phyloP scores from a whole-genome alignment of 2,888 invertebrate genomes.

The Mythimna ferrago region DNA sequence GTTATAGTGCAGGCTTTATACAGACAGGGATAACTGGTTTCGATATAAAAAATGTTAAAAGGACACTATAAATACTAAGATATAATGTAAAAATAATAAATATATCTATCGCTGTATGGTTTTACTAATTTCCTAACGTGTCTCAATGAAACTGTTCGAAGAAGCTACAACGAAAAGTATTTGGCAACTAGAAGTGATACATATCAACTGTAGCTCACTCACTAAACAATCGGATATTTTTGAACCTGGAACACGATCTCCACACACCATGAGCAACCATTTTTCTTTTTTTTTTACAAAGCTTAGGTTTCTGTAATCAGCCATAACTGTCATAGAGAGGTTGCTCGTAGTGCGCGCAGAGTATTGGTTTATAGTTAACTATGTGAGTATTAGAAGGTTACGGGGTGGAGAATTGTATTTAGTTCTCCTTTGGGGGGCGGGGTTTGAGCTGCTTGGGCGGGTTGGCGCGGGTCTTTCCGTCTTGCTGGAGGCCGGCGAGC shows the following conservation, averaged over 20 bases:
- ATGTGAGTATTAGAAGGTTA: slow-evolving; percentile 87
- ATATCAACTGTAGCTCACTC: slow-evolving; percentile 83
- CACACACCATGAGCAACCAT: slow-evolving; percentile 79
- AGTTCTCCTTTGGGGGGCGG: slow-evolving; percentile 90
- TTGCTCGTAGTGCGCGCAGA: slow-evolving; percentile 79
- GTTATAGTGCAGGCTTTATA: slow-evolving; percentile 55
- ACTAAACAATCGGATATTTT: slow-evolving; percentile 80
- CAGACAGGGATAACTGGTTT: slow-evolving; percentile 67
- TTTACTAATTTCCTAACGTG: slow-evolving; percentile 81
- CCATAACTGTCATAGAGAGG: slow-evolving; percentile 56
- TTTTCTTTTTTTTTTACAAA: slow-evolving; percentile 52
- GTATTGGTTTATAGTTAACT: slow-evolving; percentile 73
- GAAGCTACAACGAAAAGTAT: slow-evolving; percentile 85
- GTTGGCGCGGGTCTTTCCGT: slow-evolving; percentile 85
- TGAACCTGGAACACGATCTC: slow-evolving; percentile 81
- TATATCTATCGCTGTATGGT: slow-evolving; percentile 83
- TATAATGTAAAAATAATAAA: slow-evolving; percentile 83
- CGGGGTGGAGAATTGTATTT: slow-evolving; percentile 76
- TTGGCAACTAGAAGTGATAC: slow-evolving; percentile 89
- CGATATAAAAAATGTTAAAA: slow-evolving; percentile 64
- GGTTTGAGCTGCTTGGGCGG: slow-evolving; percentile 89
- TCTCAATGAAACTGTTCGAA: slow-evolving; percentile 82
- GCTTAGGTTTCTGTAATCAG: slow-evolving; percentile 60
- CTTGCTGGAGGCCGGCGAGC: slow-evolving; percentile 94
- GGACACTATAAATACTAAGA: slow-evolving; percentile 77